Conservation (phyloP, 2,113 vertebrate genomes). For the Tyrannus savana region DNA sequence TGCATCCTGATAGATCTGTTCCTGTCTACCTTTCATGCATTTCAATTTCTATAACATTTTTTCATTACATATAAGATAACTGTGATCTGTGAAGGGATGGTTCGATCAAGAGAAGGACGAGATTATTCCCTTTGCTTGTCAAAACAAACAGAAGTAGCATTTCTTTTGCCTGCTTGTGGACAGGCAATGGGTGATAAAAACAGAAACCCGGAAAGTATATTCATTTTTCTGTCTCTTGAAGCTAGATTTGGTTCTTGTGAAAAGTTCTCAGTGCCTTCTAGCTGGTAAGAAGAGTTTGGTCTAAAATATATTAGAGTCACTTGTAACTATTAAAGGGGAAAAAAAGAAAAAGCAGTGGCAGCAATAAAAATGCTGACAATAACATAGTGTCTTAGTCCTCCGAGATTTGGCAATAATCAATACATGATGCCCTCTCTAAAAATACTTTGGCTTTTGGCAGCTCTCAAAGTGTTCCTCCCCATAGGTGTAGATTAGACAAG, state of each 20-base stretch:
- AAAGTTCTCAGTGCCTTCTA: not conserved
- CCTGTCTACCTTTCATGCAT: not conserved
- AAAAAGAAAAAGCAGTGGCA: not conserved
- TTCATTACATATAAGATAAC: not conserved
- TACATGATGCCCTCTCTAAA: not conserved
- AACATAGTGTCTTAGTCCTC: not conserved
- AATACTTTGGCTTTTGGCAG: not conserved
- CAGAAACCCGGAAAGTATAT: not conserved
- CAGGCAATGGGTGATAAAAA: not conserved
- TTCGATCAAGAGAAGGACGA: not conserved
- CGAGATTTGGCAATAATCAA: slow-evolving; percentile 21
- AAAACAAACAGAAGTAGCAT: not conserved
- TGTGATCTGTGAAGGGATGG: not conserved
- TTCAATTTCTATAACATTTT: not conserved
- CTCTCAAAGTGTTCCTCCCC: not conserved
- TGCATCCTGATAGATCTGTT: not conserved
- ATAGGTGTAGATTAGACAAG: not conserved
- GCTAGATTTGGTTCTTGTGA: not conserved
- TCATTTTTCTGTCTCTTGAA: slow-evolving; percentile 6
- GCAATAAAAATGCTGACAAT: slow-evolving; percentile 41
- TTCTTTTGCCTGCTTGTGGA: not conserved
- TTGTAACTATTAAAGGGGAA: not conserved
- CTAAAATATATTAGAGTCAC: not conserved
- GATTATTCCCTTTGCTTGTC: not conserved
- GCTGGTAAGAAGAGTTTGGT: not conserved